These are phyloP conservation scores for Nematostella vectensis DNA, from an alignment of 92 coral and sea anemone species.

Conservation along the genomic window DNA sequence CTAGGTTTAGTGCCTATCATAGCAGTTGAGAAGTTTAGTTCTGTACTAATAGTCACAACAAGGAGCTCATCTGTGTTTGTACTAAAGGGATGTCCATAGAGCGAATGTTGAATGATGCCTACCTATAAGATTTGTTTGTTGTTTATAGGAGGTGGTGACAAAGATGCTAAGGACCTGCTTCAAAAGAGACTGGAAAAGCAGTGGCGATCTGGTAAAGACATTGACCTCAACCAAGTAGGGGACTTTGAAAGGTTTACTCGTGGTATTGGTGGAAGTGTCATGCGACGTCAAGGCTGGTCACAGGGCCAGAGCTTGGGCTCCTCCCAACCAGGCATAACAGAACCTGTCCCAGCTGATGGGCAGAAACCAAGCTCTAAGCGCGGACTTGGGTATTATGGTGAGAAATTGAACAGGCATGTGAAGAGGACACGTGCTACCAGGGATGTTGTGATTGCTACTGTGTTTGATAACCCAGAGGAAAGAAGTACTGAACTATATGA, in stretches of 20 bases:
- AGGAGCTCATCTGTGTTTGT: too few relatives aligned
- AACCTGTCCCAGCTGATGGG: constrained; percentile 83
- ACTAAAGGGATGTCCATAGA: too few relatives aligned
- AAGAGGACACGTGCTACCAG: constrained; percentile 74
- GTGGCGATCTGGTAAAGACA: constrained; percentile 67
- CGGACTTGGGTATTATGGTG: constrained; percentile 92
- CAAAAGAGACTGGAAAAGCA: constrained; percentile 81
- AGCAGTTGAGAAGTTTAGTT: too few relatives aligned
- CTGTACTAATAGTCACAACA: too few relatives aligned
- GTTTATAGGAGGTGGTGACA: constrained; percentile 72
- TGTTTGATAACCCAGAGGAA: constrained; percentile 70
- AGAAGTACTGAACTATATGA: constrained; percentile 47
- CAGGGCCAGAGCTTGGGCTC: constrained; percentile 84
- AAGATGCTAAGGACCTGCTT: constrained; percentile 72
- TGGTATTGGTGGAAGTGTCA: constrained; percentile 81
- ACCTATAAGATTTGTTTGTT: too few relatives aligned
- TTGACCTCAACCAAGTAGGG: constrained; percentile 64
- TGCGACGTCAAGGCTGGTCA: constrained; percentile 89
- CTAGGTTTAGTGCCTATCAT: too few relatives aligned
- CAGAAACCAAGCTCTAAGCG: constrained; percentile 80
- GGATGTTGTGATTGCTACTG: constrained; percentile 74
- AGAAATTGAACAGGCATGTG: constrained; percentile 65
- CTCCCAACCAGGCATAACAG: constrained; percentile 68
- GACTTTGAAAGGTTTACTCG: constrained; percentile 87
- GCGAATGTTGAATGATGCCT: too few relatives aligned